Conservation (phyloP, 2,113 vertebrate genomes). For the Campylomormyrus numenius region DNA sequence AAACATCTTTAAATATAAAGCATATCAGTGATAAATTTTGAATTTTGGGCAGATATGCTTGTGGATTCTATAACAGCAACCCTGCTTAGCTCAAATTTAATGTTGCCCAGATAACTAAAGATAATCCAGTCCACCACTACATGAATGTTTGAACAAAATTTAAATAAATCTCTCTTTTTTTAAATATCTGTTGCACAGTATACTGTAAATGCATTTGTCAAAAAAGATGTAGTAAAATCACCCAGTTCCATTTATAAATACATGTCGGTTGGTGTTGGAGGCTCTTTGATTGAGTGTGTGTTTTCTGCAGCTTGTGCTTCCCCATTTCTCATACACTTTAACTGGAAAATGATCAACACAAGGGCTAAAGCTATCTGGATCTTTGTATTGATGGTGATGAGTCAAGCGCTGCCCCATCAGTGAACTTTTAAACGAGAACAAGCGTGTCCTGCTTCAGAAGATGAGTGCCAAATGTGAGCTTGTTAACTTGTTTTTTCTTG, state of each 20-base stretch:
- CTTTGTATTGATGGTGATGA: slow-evolving; percentile 25
- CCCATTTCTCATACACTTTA: neutral
- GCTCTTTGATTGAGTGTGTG: neutral
- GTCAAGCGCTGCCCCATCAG: slow-evolving; percentile 23
- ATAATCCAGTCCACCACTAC: neutral
- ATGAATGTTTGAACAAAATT: neutral
- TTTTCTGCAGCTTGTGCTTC: neutral
- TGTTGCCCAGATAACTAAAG: neutral
- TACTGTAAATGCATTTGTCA: neutral
- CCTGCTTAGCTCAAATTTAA: neutral
- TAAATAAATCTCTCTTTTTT: neutral
- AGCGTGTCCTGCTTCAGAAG: slow-evolving; percentile 14
- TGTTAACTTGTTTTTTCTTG: slow-evolving; percentile 13
- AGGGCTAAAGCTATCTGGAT: neutral
- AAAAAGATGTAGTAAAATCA: neutral
- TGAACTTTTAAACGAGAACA: slow-evolving; percentile 29
- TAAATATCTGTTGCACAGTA: neutral
- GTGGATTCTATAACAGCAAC: neutral
- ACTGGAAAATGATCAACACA: neutral
- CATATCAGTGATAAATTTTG: neutral
- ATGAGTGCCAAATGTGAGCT: slow-evolving; percentile 2
- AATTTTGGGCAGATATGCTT: neutral
- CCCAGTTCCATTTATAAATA: neutral
- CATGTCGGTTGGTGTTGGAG: neutral
- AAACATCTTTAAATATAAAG: neutral